Base-by-base conservation (phyloP, 2,888 invertebrate species). In the Mythimna ferrago region DNA sequence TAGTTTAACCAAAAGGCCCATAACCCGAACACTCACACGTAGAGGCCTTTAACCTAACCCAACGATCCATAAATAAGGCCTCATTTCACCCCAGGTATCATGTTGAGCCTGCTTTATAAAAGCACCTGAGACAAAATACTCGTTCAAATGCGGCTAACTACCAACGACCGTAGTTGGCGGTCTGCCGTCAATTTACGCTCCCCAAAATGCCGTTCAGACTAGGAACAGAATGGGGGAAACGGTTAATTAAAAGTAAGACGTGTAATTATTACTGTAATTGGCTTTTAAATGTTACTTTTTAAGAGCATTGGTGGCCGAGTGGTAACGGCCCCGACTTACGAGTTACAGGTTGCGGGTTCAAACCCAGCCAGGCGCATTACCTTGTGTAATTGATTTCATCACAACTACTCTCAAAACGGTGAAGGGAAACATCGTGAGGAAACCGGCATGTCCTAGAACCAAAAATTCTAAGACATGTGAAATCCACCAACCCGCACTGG, bases 101-200 rank as follows among this genome's bases (percentile, higher is more conserved):
- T 56, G 63, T 73, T 64, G 44, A 63, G 62, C 21, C 56, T n/a
- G 64, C 38, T 60, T 74, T 76, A 82, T 80, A 77, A 83, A 76
- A 67, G 10, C 85, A 83, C 83, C 86, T 85, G 86, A 80, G 80
- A 69, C 83, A 66, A 71, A 69, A 61, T 66, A 71, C 78, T 14
- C 66, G 64, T 72, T 80, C 60, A 66, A 74, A 71, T 71, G 67
- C 68, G 61, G 32, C 70, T 73, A 77, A 85, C 62, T 56, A 62
- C 58, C 14, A 14, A 26, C 48, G 51, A 64, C 81, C 74, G 64
- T 71, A 75, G 68, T 83, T 85, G 60, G 44, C 58, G 38, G 32
- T 10, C 41, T 41, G 44, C 19, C 53, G 65, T 62, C 75, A 78
- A 84, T 83, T 85, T 78, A 58, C 56, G 69, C 64, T 67, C 21